Base-by-base conservation (phyloP, 2,797 vertebrate species). In the Streptopelia turtur region DNA sequence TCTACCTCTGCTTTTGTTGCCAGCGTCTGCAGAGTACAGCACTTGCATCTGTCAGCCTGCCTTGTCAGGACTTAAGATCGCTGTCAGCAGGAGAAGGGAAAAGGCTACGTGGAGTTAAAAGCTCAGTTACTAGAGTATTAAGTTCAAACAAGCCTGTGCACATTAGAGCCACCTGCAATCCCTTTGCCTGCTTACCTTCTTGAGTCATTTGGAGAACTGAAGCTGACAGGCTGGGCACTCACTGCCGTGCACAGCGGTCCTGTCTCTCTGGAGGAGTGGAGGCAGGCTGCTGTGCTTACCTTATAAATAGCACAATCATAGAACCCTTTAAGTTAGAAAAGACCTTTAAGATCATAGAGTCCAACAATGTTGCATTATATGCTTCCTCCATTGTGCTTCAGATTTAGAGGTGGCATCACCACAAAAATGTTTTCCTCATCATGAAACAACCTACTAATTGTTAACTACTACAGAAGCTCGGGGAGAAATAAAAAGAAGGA, bases 231-330 rank as follows among this genome's bases (percentile, higher is more conserved):
- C 30, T 0, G 3, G 47, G 21, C 1, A 3, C 57, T 80, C 1
- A 4, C 30, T 6, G 28, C 22, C 1, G 1, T 1, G 1, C 11
- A 4, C 0, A 3, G 30, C 2, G 31, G 18, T 14, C 23, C 39
- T 41, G 15, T 25, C 22, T 27, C 11, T 37, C 0, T 1, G 6
- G 7, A n/a, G 60, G 9, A 33, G 53, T 6, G 37, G 47, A 47
- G 22, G 30, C 56, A 14, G 43, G 43, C 59, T 65, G 70, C 55
- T 13, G 9, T 35, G 13, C 10, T 25, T 63, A 31, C 31, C 55
- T 74, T 74, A 4, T 28, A 33, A 37, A 7, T 6, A 27, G 33
- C 59, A 4, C 5, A 5, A 1, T 3, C 43, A 20, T 45, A 45
- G 43, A 45, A 45, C 43, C 43, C 7, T 45, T 45, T 45, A 45